Evolutionary conservation across 2,797 vertebrate species (phyloP), one percentile per base, ranked within the genome.

Genomic region (Crenuchus spilurus): DNA sequence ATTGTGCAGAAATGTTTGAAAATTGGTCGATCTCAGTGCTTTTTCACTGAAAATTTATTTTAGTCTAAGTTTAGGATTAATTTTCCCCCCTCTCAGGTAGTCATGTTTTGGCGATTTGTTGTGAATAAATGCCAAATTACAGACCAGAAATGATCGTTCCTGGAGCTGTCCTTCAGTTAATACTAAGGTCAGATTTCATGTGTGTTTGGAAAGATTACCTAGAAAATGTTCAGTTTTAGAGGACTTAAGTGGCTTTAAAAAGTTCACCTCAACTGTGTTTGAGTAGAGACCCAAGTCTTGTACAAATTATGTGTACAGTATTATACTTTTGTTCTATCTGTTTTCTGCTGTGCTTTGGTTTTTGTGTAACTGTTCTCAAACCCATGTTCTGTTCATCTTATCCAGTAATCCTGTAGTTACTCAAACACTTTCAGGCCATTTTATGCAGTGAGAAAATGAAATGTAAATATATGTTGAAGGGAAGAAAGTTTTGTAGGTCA

Each of bases 301-400:
- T 70, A 94, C 84, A 93, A 81, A 87, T 84, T 83, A 79, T 80
- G 82, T 90, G 88, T 94, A 92, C 93, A 95, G 91, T 93, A 93
- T 95, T 92, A 1, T 94, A 90, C 92, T 90, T 77, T 55, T 30
- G 80, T 87, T 92, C 93, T 90, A 86, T 87, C 76, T 82, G 68
- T 87, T 82, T 65, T 69, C 77, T 72, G 85, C 85, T 88, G 75
- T 83, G 88, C 71, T 88, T 42, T 65, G 49, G 35, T 49, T 49
- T 66, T 41, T 58, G 61, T 73, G 68, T 76, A 61, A 67, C 67
- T 78, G 82, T 86, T 68, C 87, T 85, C 70, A 65, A 85, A 86
- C 75, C 66, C 31, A 33, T 70, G 72, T 66, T 74, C 44, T 31
- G 41, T 70, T 65, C 10, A 33, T 66, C 31, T 30, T 58, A 22